Evolutionary conservation across 2,888 invertebrate genomes (phyloP).

Genomic region (Drosophila yooni): DNA sequence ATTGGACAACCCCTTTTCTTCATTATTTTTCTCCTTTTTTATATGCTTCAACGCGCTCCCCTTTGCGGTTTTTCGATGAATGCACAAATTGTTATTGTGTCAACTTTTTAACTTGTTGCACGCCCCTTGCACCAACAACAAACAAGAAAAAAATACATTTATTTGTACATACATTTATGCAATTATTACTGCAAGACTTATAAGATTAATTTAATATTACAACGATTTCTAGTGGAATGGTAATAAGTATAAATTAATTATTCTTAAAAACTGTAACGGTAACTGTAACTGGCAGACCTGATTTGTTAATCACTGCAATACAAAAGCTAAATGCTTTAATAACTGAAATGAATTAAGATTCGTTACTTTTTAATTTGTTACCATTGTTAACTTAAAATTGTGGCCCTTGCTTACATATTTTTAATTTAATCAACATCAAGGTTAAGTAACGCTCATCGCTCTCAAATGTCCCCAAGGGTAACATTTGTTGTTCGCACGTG

Average conservation of each 20-base stretch:
- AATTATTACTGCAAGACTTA: not conserved
- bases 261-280: not conserved
- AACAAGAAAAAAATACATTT: not conserved
- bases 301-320: not conserved
- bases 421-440: constrained; percentile 70
- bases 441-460: constrained; percentile 60
- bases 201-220: not conserved
- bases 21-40: constrained; percentile 13
- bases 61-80: constrained; percentile 44
- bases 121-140: not conserved
- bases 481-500: constrained; percentile 71
- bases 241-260: not conserved
- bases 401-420: constrained; percentile 37
- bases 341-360: not conserved
- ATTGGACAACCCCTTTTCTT: constrained; percentile 40
- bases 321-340: constrained; percentile 6
- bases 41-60: constrained; percentile 52
- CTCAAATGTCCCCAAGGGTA: constrained; percentile 60
- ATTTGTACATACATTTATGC: not conserved
- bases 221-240: not conserved
- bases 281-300: not conserved
- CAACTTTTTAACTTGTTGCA: constrained; percentile 47
- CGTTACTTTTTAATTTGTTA: not conserved
- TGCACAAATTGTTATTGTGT: constrained; percentile 27
- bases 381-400: not conserved